These are phyloP conservation scores for Oscheius sp. DNA, from an alignment of 2,888 invertebrate genomes.

Conservation along the genomic window DNA sequence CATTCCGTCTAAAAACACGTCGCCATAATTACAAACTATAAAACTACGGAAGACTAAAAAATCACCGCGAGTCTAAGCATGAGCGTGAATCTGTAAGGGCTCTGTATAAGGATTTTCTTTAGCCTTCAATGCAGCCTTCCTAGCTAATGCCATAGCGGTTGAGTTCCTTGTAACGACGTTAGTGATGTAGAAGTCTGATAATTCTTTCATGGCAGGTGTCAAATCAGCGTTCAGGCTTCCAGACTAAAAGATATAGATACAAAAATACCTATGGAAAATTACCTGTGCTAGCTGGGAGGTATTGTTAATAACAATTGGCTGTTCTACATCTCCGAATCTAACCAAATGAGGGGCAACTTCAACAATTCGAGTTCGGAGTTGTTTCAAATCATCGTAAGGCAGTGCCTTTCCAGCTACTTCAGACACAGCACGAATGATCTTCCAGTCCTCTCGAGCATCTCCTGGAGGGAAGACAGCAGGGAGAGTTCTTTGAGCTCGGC, in stretches of 20 bases:
- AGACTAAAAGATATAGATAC: not conserved
- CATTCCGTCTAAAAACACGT: slow-evolving; percentile 20
- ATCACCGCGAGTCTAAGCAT: slow-evolving; percentile 24
- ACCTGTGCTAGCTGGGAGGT: slow-evolving; percentile 77
- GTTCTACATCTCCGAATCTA: slow-evolving; percentile 84
- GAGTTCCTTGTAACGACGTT: slow-evolving; percentile 94
- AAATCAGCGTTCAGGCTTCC: slow-evolving; percentile 46
- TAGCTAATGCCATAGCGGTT: slow-evolving; percentile 90
- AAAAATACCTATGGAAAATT: not conserved
- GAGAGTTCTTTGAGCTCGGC: slow-evolving; percentile 78
- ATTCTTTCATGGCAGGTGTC: slow-evolving; percentile 70
- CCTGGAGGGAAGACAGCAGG: slow-evolving; percentile 70
- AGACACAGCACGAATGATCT: slow-evolving; percentile 92
- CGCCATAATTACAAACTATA: slow-evolving; percentile 17
- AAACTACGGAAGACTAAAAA: slow-evolving; percentile 18
- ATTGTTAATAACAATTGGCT: slow-evolving; percentile 84
- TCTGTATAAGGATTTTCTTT: slow-evolving; percentile 34
- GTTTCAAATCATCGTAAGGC: slow-evolving; percentile 86
- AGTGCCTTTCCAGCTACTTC: slow-evolving; percentile 81
- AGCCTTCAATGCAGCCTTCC: slow-evolving; percentile 55
- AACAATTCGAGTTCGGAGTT: slow-evolving; percentile 83
- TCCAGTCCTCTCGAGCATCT: slow-evolving; percentile 94
- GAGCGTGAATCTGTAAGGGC: slow-evolving; percentile 10
- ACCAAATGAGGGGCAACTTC: slow-evolving; percentile 89
- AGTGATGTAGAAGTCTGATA: slow-evolving; percentile 88